A percentile compares a stretch with the other conserved stretches of the same genome.
Evolutionary conservation across 2,888 invertebrate genomes (phyloP).

Genomic region (Tholera decimalis): DNA sequence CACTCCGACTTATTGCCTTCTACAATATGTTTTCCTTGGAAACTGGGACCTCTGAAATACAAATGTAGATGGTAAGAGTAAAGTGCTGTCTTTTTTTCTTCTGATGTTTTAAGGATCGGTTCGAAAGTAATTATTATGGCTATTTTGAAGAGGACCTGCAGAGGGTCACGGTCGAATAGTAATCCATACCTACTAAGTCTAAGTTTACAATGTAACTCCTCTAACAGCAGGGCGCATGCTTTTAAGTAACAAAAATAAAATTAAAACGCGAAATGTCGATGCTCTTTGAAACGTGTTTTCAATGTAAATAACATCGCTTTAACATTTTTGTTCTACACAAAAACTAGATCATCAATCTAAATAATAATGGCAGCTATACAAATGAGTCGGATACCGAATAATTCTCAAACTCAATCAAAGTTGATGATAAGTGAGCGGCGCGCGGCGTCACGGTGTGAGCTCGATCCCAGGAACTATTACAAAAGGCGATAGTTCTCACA

Average conservation of each 20-base stretch:
- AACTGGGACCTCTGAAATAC: not conserved
- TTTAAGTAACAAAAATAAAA: not conserved
- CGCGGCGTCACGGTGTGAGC: conserved; percentile 17
- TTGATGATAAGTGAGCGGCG: conserved; percentile 17
- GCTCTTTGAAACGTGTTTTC: conserved; percentile 12
- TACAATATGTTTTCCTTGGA: conserved; percentile 4
- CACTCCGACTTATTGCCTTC: conserved; percentile 44
- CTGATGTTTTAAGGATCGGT: not conserved
- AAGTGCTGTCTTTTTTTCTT: not conserved
- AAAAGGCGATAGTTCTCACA: conserved; percentile 46
- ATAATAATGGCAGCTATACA: conserved; percentile 31
- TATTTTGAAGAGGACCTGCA: not conserved
- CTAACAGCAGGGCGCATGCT: conserved; percentile 9
- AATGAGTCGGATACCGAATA: conserved; percentile 29
- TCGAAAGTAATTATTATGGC: not conserved
- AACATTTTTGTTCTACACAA: conserved; percentile 11
- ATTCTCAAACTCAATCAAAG: conserved; percentile 24
- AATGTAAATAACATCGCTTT: conserved; percentile 6
- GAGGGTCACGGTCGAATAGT: not conserved
- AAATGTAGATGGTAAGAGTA: not conserved
- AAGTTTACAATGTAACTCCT: not conserved
- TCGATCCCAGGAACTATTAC: conserved; percentile 19
- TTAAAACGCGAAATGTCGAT: conserved; percentile 7
- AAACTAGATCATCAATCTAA: conserved; percentile 40
- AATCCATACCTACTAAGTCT: not conserved